Evolutionary conservation across 2,113 vertebrate genomes (phyloP), one percentile per base, ranked within the genome.

Genomic region (Ophiodon elongatus): DNA sequence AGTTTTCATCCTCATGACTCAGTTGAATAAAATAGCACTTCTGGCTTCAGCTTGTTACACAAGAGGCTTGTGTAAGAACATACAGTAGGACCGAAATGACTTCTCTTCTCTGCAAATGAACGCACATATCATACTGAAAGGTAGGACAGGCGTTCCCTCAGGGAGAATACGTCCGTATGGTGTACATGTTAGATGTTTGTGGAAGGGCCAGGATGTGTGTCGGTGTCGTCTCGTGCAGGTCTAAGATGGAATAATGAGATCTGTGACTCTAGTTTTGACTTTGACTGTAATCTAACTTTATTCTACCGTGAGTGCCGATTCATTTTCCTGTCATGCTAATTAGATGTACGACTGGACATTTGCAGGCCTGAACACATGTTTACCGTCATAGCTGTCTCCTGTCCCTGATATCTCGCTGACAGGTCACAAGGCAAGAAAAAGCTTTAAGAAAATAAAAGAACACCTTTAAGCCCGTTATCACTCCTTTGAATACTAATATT

Each of bases 1-100:
- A 4, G 66, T 77, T 72, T 83, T 73, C 62, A 72, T 84, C 76
- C 35, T 69, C 76, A 67, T 91, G 88, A 92, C 73, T 91, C 80
- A 72, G 80, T 76, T 68, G 68, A 79, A 86, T 8, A 66, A 88
- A 85, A 87, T 25, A 65, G 25, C 85, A 69, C 88, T 88, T 82
- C 87, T 73, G 85, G 72, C 82, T 82, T 63, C 65, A 70, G 67
- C 43, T 62, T 62, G 64, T 87, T 86, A 85, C 80, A 72, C 89
- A 82, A 86, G 69, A 81, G 82, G 77, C 84, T 74, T 76, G 50
- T 70, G 73, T 79, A 60, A 41, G 80, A 83, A 80, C 76, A 78
- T 1, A 52, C 45, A 35, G 25, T 41, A 56, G 35, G 54, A 74
- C 70, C 23, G 76, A 80, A 80, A 90, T 83, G 83, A 88, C 81